A percentile compares a stretch with the other conserved stretches of the same genome.
These are phyloP conservation scores for Nyctereutes procyonoides DNA, from an alignment of 2,113 vertebrate species.

Conservation along the genomic window DNA sequence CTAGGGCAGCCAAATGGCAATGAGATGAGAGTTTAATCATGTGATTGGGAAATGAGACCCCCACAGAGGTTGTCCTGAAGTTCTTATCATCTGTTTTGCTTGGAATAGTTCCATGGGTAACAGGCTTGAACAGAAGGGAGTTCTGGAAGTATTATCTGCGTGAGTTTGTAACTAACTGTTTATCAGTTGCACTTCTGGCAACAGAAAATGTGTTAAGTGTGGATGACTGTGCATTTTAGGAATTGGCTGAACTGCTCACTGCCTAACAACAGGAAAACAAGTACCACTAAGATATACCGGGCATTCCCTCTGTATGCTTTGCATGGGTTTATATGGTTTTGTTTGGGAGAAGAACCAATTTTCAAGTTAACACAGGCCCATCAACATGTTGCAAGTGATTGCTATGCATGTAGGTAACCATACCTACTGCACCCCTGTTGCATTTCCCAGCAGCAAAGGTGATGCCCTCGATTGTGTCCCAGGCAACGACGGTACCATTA, in stretches of 20 bases:
- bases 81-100: slow-evolving; percentile 60
- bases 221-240: slow-evolving; percentile 50
- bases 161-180: slow-evolving; percentile 47
- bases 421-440: background rate
- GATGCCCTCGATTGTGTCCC: background rate
- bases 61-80: slow-evolving; percentile 17
- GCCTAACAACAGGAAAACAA: slow-evolving; percentile 55
- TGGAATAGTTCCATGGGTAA: slow-evolving; percentile 33
- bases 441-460: background rate
- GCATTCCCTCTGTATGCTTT: background rate
- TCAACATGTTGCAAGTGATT: background rate
- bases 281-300: background rate
- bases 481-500: background rate
- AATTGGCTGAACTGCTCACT: background rate
- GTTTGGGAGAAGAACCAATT: background rate
- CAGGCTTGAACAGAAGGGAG: slow-evolving; percentile 42
- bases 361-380: background rate
- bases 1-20: background rate
- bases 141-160: slow-evolving; percentile 59
- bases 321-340: slow-evolving; percentile 16
- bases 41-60: background rate
- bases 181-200: slow-evolving; percentile 42
- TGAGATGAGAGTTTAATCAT: slow-evolving; percentile 37
- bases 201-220: slow-evolving; percentile 64
- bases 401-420: background rate